phyloP scores from a whole-genome alignment of 2,113 vertebrate genomes.

The Scomber colias region DNA sequence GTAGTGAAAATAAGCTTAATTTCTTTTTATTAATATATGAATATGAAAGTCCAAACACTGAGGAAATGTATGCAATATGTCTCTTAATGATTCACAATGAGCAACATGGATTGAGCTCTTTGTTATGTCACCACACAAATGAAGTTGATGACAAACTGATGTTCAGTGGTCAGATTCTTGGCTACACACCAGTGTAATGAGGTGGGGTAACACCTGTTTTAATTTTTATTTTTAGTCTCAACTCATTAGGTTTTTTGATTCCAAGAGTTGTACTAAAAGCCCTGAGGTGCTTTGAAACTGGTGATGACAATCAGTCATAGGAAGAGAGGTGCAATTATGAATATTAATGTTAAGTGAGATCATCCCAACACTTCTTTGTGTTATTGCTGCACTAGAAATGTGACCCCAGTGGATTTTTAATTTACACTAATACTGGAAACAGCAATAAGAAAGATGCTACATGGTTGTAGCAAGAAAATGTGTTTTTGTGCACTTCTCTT shows the following conservation, averaged over 20 bases:
- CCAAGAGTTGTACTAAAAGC: conserved; percentile 36
- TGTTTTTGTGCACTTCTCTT: too few species aligned
- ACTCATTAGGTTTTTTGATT: background rate
- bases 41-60: too few species aligned
- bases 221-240: conserved; percentile 26
- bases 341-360: conserved; percentile 30
- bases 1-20: too few species aligned
- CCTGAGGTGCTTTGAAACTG: conserved; percentile 26
- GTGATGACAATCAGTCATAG: conserved; percentile 34
- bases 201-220: background rate
- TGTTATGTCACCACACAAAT: too few species aligned
- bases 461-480: too few species aligned
- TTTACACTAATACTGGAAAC: conserved; percentile 10
- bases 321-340: conserved; percentile 34
- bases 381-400: conserved; percentile 9
- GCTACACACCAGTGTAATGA: background rate
- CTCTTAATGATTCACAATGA: too few species aligned
- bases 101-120: too few species aligned
- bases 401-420: conserved; percentile 1
- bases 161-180: too few species aligned
- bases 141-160: too few species aligned
- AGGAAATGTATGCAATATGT: too few species aligned
- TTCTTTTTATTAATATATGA: too few species aligned
- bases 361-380: conserved; percentile 17
- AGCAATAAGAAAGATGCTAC: too few species aligned